phyloP scores from a whole-genome alignment of 2,888 invertebrate species.

The Pogonocherus hispidulus region DNA sequence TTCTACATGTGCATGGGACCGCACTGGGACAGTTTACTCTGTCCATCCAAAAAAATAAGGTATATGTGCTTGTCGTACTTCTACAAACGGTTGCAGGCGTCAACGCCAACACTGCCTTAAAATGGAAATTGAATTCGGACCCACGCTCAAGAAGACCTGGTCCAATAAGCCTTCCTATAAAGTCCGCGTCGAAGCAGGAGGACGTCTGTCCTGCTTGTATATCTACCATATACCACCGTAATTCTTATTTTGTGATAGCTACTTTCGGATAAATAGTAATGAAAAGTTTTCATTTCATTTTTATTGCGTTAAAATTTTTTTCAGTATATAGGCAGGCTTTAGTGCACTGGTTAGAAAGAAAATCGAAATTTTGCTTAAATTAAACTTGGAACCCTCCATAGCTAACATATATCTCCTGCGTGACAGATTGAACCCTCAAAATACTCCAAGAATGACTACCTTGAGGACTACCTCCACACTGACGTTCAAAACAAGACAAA shows the following conservation, averaged over 20 bases:
- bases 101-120: constrained; percentile 57
- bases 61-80: constrained; percentile 38
- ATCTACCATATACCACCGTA: not conserved
- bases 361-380: no score
- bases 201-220: constrained; percentile 3
- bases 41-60: not conserved
- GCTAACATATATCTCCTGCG: no score
- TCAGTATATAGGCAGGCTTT: no score
- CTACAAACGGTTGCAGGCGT: constrained; percentile 50
- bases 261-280: not conserved
- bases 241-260: not conserved
- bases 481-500: no score
- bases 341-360: no score
- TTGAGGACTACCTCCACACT: no score
- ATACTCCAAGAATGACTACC: no score
- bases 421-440: no score
- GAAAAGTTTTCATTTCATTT: no score
- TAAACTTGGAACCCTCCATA: no score
- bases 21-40: not conserved
- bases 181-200: constrained; percentile 39
- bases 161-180: constrained; percentile 43
- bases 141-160: constrained; percentile 45
- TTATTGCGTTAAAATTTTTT: no score
- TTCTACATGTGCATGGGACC: no score
- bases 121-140: constrained; percentile 65